Evolutionary conservation across 1,140 invertebrate species (phyloP).

Genomic region (Bathynomus jamesi): DNA sequence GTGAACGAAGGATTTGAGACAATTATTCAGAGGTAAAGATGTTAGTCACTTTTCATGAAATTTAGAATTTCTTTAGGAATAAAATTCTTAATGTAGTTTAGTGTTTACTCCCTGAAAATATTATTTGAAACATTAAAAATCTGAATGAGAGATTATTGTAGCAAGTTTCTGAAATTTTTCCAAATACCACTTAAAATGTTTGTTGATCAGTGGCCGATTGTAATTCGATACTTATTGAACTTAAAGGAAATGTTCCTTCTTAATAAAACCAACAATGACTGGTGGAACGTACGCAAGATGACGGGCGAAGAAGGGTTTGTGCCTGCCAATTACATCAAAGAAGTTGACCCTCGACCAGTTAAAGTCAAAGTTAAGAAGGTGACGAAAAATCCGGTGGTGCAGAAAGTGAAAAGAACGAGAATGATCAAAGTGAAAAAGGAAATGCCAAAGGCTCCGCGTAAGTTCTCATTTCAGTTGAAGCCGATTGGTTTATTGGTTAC

Average conservation of each 20-base stretch:
- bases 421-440: slow-evolving; percentile 52
- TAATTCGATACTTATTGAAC: no score
- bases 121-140: no score
- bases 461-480: slow-evolving; percentile 7
- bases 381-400: slow-evolving; percentile 70
- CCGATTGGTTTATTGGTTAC: neutral
- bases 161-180: no score
- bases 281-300: slow-evolving; percentile 93
- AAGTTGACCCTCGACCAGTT: slow-evolving; percentile 77
- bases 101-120: no score
- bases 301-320: slow-evolving; percentile 92
- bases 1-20: no score
- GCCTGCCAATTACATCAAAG: slow-evolving; percentile 92
- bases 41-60: no score
- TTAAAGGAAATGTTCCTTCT: slow-evolving; percentile 74
- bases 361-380: slow-evolving; percentile 73
- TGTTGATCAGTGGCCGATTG: no score
- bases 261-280: slow-evolving; percentile 92
- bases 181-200: no score
- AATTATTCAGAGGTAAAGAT: no score
- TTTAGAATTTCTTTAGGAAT: no score
- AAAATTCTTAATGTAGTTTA: no score
- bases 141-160: no score
- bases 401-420: slow-evolving; percentile 61
- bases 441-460: slow-evolving; percentile 41